These are phyloP conservation scores for Ariolimax columbianus DNA, from an alignment of 2,888 invertebrate genomes.

Conservation along the genomic window DNA sequence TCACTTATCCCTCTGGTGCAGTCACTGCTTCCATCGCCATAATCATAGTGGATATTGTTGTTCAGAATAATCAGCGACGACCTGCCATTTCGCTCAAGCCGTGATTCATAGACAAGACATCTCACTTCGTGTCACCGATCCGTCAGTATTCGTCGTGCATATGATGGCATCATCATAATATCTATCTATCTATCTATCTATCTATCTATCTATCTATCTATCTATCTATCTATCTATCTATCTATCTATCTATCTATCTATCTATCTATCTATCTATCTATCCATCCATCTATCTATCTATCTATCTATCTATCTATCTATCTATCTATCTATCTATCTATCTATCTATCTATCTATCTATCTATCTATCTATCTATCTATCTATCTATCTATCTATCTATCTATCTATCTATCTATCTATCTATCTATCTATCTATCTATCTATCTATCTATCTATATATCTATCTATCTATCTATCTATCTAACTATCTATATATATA, in stretches of 20 bases:
- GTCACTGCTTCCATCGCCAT: no score
- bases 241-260: neutral
- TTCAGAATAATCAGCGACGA: no score
- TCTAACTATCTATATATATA: no score
- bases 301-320: neutral
- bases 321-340: neutral
- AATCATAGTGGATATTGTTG: no score
- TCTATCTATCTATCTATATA: conserved; percentile 20
- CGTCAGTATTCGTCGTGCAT: no score
- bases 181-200: neutral
- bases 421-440: conserved; percentile 20
- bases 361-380: neutral
- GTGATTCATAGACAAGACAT: no score
- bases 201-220: neutral
- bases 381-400: neutral
- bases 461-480: no score
- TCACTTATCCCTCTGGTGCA: no score
- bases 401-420: neutral
- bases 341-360: neutral
- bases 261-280: neutral
- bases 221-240: neutral
- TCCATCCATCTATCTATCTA: no score
- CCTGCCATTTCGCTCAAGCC: no score
- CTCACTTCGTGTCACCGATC: no score
- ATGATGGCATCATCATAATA: no score